A percentile compares a stretch with the other conserved stretches of the same genome.
Conservation (phyloP, 2,113 vertebrate genomes). For the Eubucco bourcierii region DNA sequence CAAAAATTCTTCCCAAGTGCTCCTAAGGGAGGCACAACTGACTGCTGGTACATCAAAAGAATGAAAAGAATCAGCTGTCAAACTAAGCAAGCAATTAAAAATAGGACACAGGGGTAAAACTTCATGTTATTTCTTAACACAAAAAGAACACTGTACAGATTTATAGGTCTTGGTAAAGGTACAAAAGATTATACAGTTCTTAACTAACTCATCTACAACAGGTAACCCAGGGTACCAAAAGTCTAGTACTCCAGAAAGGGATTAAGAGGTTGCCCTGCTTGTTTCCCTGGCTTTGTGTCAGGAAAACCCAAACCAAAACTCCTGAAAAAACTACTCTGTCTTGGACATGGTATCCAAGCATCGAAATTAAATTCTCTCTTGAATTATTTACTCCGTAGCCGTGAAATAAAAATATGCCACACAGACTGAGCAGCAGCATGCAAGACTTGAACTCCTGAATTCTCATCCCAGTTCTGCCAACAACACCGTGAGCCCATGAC, state of each 20-base stretch:
- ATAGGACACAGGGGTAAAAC: conserved; percentile 32
- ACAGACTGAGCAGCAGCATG: not conserved
- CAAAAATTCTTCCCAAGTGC: conserved; percentile 34
- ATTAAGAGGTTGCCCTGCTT: not conserved
- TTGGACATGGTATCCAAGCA: not conserved
- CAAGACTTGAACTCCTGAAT: not conserved
- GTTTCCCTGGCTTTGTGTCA: not conserved
- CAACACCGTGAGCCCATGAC: fast-evolving
- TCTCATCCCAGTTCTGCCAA: not conserved
- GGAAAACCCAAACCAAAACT: not conserved
- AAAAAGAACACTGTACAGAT: conserved; percentile 12
- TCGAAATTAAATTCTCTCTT: not conserved
- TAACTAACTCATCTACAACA: not conserved
- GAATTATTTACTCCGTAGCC: conserved; percentile 14
- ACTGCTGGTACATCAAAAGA: conserved; percentile 42
- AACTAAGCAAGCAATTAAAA: conserved; percentile 43
- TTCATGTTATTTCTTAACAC: not conserved
- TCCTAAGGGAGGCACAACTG: conserved; percentile 39
- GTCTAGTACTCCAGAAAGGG: not conserved
- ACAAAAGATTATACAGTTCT: not conserved
- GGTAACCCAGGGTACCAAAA: not conserved
- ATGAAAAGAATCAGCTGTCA: conserved; percentile 48
- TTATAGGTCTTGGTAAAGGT: not conserved
- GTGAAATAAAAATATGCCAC: not conserved
- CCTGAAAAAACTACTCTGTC: not conserved